Evolutionary conservation across 2,113 vertebrate species (phyloP).

Genomic region (Notechis scutatus): DNA sequence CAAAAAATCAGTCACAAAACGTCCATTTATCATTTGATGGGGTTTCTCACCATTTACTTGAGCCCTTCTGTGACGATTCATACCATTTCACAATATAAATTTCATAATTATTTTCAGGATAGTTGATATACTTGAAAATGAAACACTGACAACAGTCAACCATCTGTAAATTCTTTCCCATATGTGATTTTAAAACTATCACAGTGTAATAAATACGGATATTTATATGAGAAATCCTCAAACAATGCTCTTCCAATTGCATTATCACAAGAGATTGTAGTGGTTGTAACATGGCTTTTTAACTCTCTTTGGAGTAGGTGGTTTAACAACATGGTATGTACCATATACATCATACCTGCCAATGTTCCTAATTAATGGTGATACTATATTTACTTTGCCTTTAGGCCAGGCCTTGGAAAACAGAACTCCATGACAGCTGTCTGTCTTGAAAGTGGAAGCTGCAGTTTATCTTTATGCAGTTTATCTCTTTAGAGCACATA

Average conservation of each 20-base stretch:
- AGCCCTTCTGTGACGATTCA: neutral
- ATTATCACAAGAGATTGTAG: neutral
- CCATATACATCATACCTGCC: neutral
- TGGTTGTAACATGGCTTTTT: neutral
- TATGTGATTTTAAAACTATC: neutral
- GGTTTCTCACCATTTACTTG: neutral
- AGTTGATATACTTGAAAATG: neutral
- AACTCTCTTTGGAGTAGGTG: neutral
- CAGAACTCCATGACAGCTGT: conserved; percentile 29
- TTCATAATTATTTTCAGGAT: neutral
- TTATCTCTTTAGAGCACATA: conserved; percentile 32
- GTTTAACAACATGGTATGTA: neutral
- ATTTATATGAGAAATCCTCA: neutral
- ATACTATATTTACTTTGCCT: conserved; percentile 22
- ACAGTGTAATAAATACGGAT: neutral
- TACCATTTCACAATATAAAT: neutral
- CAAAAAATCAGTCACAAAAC: neutral
- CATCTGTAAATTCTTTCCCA: neutral
- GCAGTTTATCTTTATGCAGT: conserved; percentile 39
- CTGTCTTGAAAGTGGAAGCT: conserved; percentile 39
- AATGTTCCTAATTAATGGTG: conserved; percentile 37
- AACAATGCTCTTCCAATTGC: neutral
- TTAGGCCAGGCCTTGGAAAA: conserved; percentile 9
- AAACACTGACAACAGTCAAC: neutral
- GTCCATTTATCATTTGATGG: neutral